phyloP scores from a whole-genome alignment of 2,113 vertebrate genomes.

The Colinus virginianus region DNA sequence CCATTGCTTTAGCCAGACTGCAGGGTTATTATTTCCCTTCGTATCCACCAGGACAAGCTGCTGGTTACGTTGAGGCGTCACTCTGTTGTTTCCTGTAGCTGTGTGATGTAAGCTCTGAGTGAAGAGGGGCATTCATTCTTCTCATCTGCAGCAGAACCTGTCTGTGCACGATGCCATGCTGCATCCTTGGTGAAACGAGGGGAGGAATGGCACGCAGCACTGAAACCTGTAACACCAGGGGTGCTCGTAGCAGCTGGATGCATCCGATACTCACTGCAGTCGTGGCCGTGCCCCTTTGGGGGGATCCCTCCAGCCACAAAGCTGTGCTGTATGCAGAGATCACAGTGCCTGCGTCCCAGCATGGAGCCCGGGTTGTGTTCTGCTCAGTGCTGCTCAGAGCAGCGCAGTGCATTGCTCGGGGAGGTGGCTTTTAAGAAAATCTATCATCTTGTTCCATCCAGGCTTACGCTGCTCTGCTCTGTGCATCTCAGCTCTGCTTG shows the following conservation, averaged over 20 bases:
- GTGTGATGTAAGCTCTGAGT: accelerated
- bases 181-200: neutral
- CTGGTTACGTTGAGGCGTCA: accelerated
- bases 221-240: neutral
- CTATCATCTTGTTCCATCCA: accelerated
- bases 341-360: neutral
- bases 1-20: neutral
- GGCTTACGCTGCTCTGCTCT: accelerated
- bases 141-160: accelerated
- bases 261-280: accelerated
- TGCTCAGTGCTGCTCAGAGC: neutral
- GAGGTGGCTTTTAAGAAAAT: accelerated
- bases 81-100: neutral
- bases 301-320: neutral
- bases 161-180: no score
- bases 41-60: neutral
- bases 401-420: neutral
- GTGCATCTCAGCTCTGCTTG: neutral
- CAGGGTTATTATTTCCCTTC: neutral
- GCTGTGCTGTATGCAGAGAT: neutral
- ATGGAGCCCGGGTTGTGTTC: neutral
- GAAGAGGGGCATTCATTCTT: neutral
- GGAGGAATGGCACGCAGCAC: neutral
- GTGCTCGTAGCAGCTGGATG: neutral
- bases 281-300: neutral